Conservation (phyloP, 2,888 invertebrate genomes). For the Sussaba pulchella region DNA sequence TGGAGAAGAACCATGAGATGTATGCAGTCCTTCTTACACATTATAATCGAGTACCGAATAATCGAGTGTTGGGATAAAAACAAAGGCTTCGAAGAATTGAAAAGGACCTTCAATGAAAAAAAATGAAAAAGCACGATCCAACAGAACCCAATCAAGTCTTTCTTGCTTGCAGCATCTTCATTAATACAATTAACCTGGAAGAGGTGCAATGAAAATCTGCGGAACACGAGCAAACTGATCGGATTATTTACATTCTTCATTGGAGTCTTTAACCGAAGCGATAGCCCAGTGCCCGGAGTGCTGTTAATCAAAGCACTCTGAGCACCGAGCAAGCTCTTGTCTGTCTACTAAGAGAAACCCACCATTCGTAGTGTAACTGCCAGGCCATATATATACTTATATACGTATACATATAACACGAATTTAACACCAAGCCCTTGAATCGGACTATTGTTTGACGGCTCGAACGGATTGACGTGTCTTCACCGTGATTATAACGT, state of each 20-base stretch:
- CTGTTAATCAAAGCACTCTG: slow-evolving; percentile 54
- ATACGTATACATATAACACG: too few species aligned
- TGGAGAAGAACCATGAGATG: too few species aligned
- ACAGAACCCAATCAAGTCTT: too few species aligned
- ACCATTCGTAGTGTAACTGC: slow-evolving; percentile 25
- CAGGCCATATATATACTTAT: slow-evolving; percentile 1
- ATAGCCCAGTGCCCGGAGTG: slow-evolving; percentile 14
- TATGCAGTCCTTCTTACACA: too few species aligned
- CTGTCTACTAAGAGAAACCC: neutral
- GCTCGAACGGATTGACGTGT: slow-evolving; percentile 7
- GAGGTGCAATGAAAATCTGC: neutral
- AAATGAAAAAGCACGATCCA: neutral
- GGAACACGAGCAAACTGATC: slow-evolving; percentile 48
- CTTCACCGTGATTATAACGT: slow-evolving; percentile 19
- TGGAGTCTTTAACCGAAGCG: slow-evolving; percentile 29
- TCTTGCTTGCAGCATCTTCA: neutral
- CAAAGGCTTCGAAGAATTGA: neutral
- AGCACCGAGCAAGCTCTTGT: slow-evolving; percentile 34
- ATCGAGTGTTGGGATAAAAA: neutral
- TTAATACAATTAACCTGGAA: neutral
- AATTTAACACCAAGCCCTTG: slow-evolving; percentile 30
- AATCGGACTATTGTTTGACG: slow-evolving; percentile 13
- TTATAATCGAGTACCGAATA: too few species aligned
- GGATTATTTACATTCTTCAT: slow-evolving; percentile 29
- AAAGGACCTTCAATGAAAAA: neutral